Evolutionary conservation across 2,113 vertebrate genomes (phyloP), one percentile per base, ranked within the genome.

Genomic region (Helogale parvula): DNA sequence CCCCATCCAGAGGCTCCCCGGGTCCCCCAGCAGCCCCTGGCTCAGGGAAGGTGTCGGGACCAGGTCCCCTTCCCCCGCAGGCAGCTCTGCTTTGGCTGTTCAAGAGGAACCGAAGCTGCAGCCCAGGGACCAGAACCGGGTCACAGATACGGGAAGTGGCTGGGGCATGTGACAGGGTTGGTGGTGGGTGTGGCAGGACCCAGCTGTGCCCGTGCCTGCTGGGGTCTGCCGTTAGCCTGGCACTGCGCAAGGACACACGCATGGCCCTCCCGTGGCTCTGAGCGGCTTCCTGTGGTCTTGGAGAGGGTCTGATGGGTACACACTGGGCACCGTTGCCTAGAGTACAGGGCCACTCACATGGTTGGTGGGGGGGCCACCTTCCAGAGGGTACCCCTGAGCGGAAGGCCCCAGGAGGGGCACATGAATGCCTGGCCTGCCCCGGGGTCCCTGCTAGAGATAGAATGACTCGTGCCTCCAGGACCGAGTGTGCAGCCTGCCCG

Each of bases 101-200:
- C 66, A 93, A 88, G 88, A 93, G 95, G 92, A 96, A 93, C 66
- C 0, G 33, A 74, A 45, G 16, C 57, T 65, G 23, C 47, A 35
- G 17, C 45, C 54, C 74, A 6, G 25, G 27, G 17, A 1, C 60
- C 5, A 3, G 52, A 16, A 54, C 16, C 17, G 54, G 80, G 16
- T 76, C n/a, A 4, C 65, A 3, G 41, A 33, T 2, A 31, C 3
- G 17, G 71, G 90, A 92, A 90, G 87, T 79, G 9, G 35, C 27
- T 15, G 87, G 63, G 81, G 13, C 77, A 19, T 29, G 8, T 93
- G 94, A 92, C 45, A 0, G 12, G 31, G 27, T 0, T 0, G 31
- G 63, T 4, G 3, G 47, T 10, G 25, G 35, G 33, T 54, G 16
- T 41, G 16, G 66, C 9, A 33, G 74, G 60, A 8, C 50, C 35